phyloP scores from a whole-genome alignment of 2,888 invertebrate species.

The Lasioglossum calceatum region DNA sequence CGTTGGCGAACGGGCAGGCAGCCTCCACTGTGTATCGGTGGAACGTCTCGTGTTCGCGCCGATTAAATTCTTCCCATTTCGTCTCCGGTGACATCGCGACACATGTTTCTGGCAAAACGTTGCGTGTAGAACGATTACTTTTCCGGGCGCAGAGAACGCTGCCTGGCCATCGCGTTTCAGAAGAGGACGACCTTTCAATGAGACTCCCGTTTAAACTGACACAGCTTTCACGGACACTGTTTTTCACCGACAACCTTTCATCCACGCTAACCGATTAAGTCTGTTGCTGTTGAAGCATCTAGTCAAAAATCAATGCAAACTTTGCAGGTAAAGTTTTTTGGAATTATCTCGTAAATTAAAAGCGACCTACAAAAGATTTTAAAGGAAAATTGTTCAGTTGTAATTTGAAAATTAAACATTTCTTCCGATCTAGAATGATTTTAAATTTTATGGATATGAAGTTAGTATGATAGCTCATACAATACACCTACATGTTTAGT shows the following conservation, averaged over 20 bases:
- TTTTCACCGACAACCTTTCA: background rate
- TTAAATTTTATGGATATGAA: no score
- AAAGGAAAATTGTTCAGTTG: no score
- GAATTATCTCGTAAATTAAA: no score
- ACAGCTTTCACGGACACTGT: background rate
- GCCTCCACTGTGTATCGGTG: background rate
- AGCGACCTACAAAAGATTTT: no score
- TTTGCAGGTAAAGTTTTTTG: no score
- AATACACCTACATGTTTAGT: no score
- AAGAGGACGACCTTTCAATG: background rate
- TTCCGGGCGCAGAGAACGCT: background rate
- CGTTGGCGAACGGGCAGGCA: background rate
- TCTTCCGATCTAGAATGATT: no score
- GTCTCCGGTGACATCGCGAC: background rate
- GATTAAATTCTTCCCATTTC: slow-evolving; percentile 28
- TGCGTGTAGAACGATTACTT: background rate
- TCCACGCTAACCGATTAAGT: background rate
- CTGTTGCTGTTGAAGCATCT: no score
- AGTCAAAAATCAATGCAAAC: no score
- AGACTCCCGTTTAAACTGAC: background rate
- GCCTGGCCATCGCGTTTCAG: background rate
- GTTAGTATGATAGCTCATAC: no score
- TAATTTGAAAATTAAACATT: no score
- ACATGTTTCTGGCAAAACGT: background rate
- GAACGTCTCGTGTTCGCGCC: slow-evolving; percentile 12